Percentiles rank a stretch among this genome's conserved stretches.
Evolutionary conservation across 1,140 invertebrate genomes (phyloP).

Genomic region (Goniozus legneri): DNA sequence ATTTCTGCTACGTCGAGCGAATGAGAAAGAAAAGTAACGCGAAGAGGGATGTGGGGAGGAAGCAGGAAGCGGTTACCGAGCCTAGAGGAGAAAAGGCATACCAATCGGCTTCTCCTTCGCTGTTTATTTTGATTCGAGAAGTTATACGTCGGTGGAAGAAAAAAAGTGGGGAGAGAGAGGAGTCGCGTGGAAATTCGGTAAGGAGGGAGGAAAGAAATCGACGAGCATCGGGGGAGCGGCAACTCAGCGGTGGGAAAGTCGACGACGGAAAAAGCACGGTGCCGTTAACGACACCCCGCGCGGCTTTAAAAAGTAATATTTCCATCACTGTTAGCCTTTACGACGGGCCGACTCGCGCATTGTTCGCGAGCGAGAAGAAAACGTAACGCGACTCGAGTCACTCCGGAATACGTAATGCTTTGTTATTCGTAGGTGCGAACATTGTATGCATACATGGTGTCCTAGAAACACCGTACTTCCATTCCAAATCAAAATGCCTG

Average conservation of each 20-base stretch:
- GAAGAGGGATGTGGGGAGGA: too few species aligned
- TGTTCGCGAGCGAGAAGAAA: conserved; percentile 22
- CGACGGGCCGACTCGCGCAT: conserved; percentile 24
- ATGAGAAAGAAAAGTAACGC: too few species aligned
- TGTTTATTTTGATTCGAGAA: too few species aligned
- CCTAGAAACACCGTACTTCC: too few species aligned
- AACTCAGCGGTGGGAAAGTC: conserved; percentile 1
- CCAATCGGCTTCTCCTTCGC: too few species aligned
- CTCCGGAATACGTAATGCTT: conserved; percentile 9
- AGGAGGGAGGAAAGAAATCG: conserved; percentile 24
- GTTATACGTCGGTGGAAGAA: not conserved
- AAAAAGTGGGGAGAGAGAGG: not conserved
- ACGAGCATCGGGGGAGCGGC: conserved; percentile 21
- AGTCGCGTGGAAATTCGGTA: conserved; percentile 12
- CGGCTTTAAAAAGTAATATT: conserved; percentile 50
- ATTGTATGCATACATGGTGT: not conserved
- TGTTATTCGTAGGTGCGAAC: not conserved
- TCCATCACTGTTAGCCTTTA: conserved; percentile 51
- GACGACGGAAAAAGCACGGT: conserved; percentile 19
- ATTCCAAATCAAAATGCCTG: too few species aligned
- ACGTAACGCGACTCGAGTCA: not conserved
- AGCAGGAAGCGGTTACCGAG: too few species aligned
- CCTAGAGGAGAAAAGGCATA: too few species aligned
- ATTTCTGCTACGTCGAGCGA: too few species aligned
- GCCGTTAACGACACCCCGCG: conserved; percentile 45